phyloP scores from a whole-genome alignment of 2,113 vertebrate species.

The Abramis brama region DNA sequence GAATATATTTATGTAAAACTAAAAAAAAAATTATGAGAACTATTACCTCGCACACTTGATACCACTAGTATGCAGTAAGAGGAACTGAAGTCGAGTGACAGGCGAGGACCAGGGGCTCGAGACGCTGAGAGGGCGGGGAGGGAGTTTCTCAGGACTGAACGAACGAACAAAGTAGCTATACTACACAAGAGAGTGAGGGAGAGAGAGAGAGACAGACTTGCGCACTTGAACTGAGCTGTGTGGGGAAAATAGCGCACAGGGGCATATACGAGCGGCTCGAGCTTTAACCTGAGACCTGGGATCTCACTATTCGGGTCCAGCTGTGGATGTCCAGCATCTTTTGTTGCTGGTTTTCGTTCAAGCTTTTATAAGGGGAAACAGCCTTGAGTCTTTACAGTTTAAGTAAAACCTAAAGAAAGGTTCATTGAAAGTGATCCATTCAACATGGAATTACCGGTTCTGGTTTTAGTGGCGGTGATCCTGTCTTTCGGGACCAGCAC shows the following conservation, averaged over 20 bases:
- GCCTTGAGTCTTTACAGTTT: neutral
- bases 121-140: constrained; percentile 47
- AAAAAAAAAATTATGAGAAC: neutral
- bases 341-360: neutral
- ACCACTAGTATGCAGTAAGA: neutral
- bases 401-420: neutral
- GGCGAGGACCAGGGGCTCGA: neutral
- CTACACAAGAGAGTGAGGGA: neutral
- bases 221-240: constrained; percentile 24
- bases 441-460: constrained; percentile 55
- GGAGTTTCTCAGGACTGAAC: constrained; percentile 35
- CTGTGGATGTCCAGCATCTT: constrained; percentile 12
- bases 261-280: neutral
- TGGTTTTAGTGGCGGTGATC: constrained; percentile 40
- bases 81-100: neutral
- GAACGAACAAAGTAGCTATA: neutral
- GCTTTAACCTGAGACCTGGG: constrained; percentile 29
- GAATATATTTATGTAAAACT: neutral
- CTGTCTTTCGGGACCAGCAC: constrained; percentile 34
- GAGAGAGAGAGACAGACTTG: constrained; percentile 17
- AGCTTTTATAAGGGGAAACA: neutral
- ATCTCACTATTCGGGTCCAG: neutral
- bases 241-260: constrained; percentile 11
- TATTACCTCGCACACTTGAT: neutral
- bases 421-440: neutral